phyloP scores from a whole-genome alignment of 2,888 invertebrate genomes.

The Synanthedon myopaeformis region DNA sequence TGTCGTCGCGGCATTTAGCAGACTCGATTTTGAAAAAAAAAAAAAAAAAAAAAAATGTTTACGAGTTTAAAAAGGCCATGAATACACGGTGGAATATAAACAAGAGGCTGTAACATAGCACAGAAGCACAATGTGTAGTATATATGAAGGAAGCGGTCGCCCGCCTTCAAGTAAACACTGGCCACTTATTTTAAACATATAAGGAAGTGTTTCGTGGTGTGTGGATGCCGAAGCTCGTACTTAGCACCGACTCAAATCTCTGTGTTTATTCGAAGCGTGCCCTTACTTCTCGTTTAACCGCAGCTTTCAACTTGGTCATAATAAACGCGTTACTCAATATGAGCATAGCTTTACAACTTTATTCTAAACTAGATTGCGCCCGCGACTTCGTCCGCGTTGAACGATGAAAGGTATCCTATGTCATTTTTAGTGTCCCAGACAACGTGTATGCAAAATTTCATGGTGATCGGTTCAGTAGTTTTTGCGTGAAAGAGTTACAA shows the following conservation, averaged over 20 bases:
- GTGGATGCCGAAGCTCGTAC: neutral
- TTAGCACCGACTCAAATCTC: neutral
- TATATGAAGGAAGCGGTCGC: constrained; percentile 3
- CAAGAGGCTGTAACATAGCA: neutral
- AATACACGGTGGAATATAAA: neutral
- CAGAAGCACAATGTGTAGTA: neutral
- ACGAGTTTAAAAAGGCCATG: too few species aligned
- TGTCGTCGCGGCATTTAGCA: too few species aligned
- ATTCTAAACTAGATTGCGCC: too few species aligned
- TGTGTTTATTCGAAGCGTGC: neutral
- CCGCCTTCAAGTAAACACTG: constrained; percentile 2
- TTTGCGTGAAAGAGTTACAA: too few species aligned
- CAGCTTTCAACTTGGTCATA: neutral
- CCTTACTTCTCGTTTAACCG: neutral
- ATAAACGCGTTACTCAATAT: neutral
- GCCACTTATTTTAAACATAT: constrained; percentile 8
- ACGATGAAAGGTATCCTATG: too few species aligned
- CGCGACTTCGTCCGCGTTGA: too few species aligned
- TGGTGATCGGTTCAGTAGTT: too few species aligned
- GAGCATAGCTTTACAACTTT: too few species aligned
- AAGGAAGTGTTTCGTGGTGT: constrained; percentile 6
- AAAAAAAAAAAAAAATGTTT: too few species aligned
- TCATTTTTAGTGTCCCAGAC: too few species aligned
- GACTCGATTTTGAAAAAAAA: too few species aligned
- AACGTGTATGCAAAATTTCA: too few species aligned